Conservation (phyloP, 2,888 invertebrate species). For the Trachelus iudaicus region DNA sequence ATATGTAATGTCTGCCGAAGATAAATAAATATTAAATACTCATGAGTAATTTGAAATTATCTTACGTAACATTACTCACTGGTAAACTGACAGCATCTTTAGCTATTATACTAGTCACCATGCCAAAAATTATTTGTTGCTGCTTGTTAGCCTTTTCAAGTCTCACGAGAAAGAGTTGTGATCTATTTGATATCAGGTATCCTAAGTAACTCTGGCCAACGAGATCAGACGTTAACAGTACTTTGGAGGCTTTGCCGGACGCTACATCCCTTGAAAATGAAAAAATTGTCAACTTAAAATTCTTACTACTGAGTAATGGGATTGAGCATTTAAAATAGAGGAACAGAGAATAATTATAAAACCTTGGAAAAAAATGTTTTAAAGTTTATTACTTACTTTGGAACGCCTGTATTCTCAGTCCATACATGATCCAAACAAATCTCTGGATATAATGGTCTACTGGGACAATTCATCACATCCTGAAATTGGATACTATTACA, state of each 20-base stretch:
- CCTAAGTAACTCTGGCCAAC: constrained; percentile 88
- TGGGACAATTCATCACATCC: constrained; percentile 41
- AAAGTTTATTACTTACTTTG: constrained; percentile 47
- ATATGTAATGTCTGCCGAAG: constrained; percentile 76
- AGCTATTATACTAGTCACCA: constrained; percentile 78
- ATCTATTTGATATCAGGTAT: constrained; percentile 75
- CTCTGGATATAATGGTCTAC: constrained; percentile 81
- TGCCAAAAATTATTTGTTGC: constrained; percentile 80
- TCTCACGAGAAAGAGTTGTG: constrained; percentile 76
- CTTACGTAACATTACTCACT: constrained; percentile 63
- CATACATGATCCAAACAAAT: constrained; percentile 91
- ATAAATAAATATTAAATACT: constrained; percentile 8
- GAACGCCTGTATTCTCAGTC: constrained; percentile 75
- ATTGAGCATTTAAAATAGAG: constrained; percentile 6
- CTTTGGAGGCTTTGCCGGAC: constrained; percentile 75
- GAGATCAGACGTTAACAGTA: constrained; percentile 87
- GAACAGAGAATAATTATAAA: neutral
- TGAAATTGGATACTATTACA: constrained; percentile 52
- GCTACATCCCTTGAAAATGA: constrained; percentile 64
- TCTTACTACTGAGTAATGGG: neutral
- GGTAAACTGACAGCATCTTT: constrained; percentile 86
- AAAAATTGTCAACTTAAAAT: neutral
- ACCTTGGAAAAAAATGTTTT: neutral
- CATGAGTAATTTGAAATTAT: constrained; percentile 5
- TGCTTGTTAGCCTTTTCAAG: constrained; percentile 74